Conservation (phyloP, 1,140 invertebrate species). For the Pomacea maculata region DNA sequence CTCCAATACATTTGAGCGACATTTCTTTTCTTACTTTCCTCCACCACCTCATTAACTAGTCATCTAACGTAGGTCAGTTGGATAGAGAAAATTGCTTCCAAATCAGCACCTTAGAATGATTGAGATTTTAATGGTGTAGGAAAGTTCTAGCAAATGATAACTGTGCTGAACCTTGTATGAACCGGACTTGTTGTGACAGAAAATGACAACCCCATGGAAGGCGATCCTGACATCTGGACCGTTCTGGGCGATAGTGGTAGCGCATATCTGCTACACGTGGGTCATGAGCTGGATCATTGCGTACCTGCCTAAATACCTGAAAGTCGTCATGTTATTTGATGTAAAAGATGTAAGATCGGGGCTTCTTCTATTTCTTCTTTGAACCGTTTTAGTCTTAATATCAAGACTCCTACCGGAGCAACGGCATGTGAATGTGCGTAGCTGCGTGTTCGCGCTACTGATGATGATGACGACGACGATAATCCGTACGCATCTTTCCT, state of each 20-base stretch:
- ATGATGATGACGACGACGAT: neutral
- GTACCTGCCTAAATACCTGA: constrained; percentile 91
- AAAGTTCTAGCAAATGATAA: too few relatives aligned
- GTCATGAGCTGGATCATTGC: constrained; percentile 91
- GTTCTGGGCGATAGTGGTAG: constrained; percentile 89
- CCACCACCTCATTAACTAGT: neutral
- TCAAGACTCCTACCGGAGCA: neutral
- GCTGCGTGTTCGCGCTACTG: neutral
- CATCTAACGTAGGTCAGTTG: neutral
- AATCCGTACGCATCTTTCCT: too few relatives aligned
- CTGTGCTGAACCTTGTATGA: neutral
- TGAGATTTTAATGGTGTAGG: too few relatives aligned
- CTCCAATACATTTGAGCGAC: neutral
- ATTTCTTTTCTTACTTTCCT: neutral
- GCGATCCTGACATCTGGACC: constrained; percentile 79
- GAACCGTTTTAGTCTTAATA: too few relatives aligned
- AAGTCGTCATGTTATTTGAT: constrained; percentile 83
- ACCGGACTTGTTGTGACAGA: constrained; percentile 6
- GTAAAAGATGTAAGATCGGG: constrained; percentile 76
- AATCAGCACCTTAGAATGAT: too few relatives aligned
- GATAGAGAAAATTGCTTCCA: too few relatives aligned
- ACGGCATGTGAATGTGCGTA: too few relatives aligned
- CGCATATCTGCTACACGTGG: constrained; percentile 87
- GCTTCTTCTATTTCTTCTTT: neutral
- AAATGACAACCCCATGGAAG: constrained; percentile 72